Evolutionary conservation across 2,113 vertebrate genomes (phyloP).

Genomic region (Hyaena hyaena): DNA sequence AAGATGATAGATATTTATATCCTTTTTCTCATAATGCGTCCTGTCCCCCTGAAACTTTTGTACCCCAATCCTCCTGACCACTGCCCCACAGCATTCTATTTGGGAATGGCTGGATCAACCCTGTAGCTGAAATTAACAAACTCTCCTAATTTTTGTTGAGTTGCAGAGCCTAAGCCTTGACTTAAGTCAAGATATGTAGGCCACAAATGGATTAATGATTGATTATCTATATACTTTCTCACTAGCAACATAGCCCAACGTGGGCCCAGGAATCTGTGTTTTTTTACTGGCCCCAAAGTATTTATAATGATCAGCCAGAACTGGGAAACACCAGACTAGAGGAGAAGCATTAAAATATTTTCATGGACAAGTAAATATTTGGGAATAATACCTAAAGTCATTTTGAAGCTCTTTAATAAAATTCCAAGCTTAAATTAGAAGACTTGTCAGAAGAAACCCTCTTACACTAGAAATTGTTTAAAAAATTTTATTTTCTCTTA

Average conservation of each 20-base stretch:
- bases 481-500: slow-evolving; percentile 17
- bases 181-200: not conserved
- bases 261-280: not conserved
- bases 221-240: not conserved
- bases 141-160: not conserved
- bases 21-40: not conserved
- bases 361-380: not conserved
- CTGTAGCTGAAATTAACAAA: not conserved
- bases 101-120: not conserved
- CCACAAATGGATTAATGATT: not conserved
- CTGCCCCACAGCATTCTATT: not conserved
- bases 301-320: not conserved
- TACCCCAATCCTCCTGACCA: not conserved
- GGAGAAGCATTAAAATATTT: slow-evolving; percentile 29
- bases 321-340: not conserved
- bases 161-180: not conserved
- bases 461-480: not conserved
- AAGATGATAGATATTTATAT: not conserved
- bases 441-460: not conserved
- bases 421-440: not conserved
- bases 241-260: not conserved
- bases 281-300: not conserved
- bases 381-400: not conserved
- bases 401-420: slow-evolving; percentile 33
- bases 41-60: not conserved